Percentiles rank a stretch among this genome's conserved stretches.
Conservation (phyloP, 2,888 invertebrate genomes). For the Ophraella communa region DNA sequence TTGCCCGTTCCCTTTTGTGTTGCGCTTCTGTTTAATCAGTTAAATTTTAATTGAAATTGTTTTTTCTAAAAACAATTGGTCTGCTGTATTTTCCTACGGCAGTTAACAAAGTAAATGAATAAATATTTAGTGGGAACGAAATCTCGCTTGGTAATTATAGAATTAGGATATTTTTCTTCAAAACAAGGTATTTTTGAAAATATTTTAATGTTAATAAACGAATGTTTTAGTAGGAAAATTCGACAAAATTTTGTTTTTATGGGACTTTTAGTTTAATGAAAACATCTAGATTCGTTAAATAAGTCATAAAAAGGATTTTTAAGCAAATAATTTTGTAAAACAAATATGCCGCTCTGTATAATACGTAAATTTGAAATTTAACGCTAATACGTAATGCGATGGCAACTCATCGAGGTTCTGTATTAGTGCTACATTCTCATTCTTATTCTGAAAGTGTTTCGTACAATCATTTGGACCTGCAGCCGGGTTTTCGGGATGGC, state of each 20-base stretch:
- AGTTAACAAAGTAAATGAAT: neutral
- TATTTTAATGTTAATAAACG: too few relatives aligned
- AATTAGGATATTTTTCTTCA: neutral
- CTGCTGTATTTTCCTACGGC: neutral
- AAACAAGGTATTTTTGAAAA: neutral
- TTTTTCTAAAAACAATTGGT: neutral
- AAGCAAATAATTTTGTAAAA: too few relatives aligned
- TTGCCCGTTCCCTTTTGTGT: too few relatives aligned
- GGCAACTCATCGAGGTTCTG: slow-evolving; percentile 41
- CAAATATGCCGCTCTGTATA: neutral
- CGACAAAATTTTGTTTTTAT: too few relatives aligned
- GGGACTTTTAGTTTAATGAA: too few relatives aligned
- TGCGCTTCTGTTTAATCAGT: too few relatives aligned
- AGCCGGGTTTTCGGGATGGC: slow-evolving; percentile 41
- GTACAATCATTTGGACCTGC: slow-evolving; percentile 49
- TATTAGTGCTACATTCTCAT: slow-evolving; percentile 40
- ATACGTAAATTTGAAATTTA: neutral
- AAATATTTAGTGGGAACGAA: slow-evolving; percentile 3
- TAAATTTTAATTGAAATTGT: neutral
- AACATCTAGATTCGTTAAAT: too few relatives aligned
- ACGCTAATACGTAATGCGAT: slow-evolving; percentile 48
- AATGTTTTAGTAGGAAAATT: too few relatives aligned
- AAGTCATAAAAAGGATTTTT: too few relatives aligned
- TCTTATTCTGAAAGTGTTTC: slow-evolving; percentile 52
- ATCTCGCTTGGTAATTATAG: slow-evolving; percentile 12